These are phyloP conservation scores for Aplysina aerophoba DNA, from an alignment of 37 sponge, comb jelly and placozoan species.

Conservation along the genomic window DNA sequence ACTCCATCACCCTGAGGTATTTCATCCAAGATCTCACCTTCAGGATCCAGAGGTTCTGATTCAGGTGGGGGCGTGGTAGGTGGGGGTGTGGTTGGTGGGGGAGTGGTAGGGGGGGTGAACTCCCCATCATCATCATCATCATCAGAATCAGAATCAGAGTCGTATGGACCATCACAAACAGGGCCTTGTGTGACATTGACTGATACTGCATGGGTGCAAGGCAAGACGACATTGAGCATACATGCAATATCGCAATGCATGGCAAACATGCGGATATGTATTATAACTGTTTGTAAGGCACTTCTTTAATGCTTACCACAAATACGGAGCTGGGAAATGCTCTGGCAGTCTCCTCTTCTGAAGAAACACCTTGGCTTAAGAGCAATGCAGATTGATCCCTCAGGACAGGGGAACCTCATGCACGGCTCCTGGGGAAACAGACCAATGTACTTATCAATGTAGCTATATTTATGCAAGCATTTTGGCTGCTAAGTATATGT, in stretches of 20 bases:
- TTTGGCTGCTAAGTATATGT: too few species aligned
- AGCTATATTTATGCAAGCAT: too few species aligned
- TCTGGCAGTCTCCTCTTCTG: conserved; percentile 4
- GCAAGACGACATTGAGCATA: too few species aligned
- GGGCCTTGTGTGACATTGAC: neutral
- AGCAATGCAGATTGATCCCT: neutral
- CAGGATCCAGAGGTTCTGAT: neutral
- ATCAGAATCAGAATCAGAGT: neutral
- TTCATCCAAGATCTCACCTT: neutral
- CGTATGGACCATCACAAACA: neutral
- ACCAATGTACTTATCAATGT: too few species aligned
- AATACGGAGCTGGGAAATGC: neutral
- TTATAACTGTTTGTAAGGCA: too few species aligned
- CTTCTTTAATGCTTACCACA: conserved; percentile 16
- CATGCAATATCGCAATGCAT: too few species aligned
- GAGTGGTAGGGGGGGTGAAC: neutral
- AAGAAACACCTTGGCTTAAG: conserved; percentile 27
- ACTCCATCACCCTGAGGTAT: neutral
- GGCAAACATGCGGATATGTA: too few species aligned
- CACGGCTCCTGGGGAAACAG: neutral
- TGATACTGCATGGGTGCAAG: too few species aligned
- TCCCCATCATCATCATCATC: neutral
- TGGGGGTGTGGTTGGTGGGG: neutral
- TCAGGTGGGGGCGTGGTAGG: neutral
- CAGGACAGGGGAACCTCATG: conserved; percentile 10